phyloP scores from a whole-genome alignment of 2,888 invertebrate species.

The Polia nebulosa region DNA sequence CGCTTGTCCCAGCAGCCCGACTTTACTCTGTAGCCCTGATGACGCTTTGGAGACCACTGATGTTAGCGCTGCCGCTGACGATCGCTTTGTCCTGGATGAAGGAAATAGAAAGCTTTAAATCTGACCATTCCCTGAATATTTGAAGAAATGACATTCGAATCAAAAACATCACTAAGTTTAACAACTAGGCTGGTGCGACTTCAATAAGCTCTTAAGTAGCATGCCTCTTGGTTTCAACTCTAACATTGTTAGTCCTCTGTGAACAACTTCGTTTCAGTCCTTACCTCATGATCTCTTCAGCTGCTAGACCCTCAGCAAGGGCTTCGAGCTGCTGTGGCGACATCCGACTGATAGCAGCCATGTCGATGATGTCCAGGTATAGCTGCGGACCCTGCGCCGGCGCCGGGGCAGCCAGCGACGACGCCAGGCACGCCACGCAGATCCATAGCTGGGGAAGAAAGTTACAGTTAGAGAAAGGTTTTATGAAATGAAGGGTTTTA shows the following conservation, averaged over 20 bases:
- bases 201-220: too few species aligned
- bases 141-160: background rate
- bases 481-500: background rate
- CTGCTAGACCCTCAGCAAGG: slow-evolving; percentile 87
- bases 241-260: background rate
- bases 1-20: slow-evolving; percentile 90
- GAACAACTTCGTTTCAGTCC: background rate
- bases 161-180: background rate
- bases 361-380: slow-evolving; percentile 85
- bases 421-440: slow-evolving; percentile 81
- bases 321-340: slow-evolving; percentile 86
- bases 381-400: slow-evolving; percentile 74
- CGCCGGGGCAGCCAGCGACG: slow-evolving; percentile 79
- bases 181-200: background rate
- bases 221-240: too few species aligned
- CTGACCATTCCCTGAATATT: background rate
- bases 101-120: background rate
- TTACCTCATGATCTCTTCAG: slow-evolving; percentile 89
- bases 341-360: slow-evolving; percentile 89
- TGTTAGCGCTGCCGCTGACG: slow-evolving; percentile 85
- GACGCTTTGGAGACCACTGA: slow-evolving; percentile 87
- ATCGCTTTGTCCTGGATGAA: slow-evolving; percentile 84
- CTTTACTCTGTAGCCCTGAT: slow-evolving; percentile 88
- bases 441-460: slow-evolving; percentile 79
- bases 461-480: background rate